Evolutionary conservation across 2,113 vertebrate species (phyloP).

Genomic region (Abramis brama): DNA sequence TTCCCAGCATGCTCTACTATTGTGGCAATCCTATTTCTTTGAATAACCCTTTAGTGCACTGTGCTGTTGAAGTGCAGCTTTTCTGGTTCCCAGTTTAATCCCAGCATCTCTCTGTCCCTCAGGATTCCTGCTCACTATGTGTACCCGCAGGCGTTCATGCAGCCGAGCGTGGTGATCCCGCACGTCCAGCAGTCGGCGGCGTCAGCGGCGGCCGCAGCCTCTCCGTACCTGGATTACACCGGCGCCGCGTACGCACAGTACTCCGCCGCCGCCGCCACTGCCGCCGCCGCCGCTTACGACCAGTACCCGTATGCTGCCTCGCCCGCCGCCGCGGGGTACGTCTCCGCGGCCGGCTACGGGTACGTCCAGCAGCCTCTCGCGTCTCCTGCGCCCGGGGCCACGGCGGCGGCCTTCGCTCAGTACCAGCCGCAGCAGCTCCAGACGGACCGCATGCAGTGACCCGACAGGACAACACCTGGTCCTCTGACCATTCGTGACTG

Average conservation of each 20-base stretch:
- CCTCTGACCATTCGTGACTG: not conserved
- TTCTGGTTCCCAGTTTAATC: not conserved
- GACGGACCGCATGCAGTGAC: conserved; percentile 88
- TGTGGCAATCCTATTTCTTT: conserved; percentile 9
- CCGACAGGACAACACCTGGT: too few species aligned
- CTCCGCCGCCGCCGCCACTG: conserved; percentile 81
- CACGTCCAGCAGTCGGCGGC: conserved; percentile 87
- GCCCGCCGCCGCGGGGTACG: conserved; percentile 86
- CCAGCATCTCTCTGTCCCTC: conserved; percentile 67
- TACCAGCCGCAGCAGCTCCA: conserved; percentile 95
- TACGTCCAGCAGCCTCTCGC: conserved; percentile 92
- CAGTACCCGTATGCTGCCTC: conserved; percentile 94
- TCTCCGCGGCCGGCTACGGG: conserved; percentile 88
- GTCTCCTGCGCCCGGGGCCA: conserved; percentile 82
- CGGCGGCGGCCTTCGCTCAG: conserved; percentile 86
- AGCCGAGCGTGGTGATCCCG: conserved; percentile 92
- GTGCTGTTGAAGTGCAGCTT: not conserved
- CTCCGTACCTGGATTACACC: conserved; percentile 94
- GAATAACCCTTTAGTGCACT: conserved; percentile 26
- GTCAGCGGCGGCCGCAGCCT: conserved; percentile 81
- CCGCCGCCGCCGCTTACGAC: conserved; percentile 84
- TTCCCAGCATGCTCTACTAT: conserved; percentile 32
- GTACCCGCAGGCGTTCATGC: conserved; percentile 94
- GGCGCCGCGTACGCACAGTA: conserved; percentile 93
- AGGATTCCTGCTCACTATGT: conserved; percentile 97